Percentiles rank a stretch among this genome's conserved stretches.
phyloP scores from a whole-genome alignment of 2,888 invertebrate species.

The Psylliodes chrysocephalus region DNA sequence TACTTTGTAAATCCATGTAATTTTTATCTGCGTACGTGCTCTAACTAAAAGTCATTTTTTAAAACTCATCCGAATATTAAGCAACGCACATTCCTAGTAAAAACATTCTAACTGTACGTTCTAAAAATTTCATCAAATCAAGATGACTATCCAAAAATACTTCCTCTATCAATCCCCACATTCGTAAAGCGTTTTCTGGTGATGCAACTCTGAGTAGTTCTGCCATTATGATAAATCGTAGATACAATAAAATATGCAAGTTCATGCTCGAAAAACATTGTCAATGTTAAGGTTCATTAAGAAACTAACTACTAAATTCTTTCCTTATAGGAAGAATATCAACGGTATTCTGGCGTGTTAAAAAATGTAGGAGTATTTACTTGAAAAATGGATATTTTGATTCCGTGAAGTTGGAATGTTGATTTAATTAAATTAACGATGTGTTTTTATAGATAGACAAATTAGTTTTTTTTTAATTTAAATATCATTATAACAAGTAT shows the following conservation, averaged over 20 bases:
- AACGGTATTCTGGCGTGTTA: slow-evolving; percentile 15
- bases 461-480: background rate
- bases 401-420: background rate
- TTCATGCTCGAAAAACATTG: slow-evolving; percentile 33
- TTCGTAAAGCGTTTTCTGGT: slow-evolving; percentile 19
- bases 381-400: background rate
- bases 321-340: slow-evolving; percentile 18
- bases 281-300: slow-evolving; percentile 35
- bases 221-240: slow-evolving; percentile 26
- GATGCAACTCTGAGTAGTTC: slow-evolving; percentile 29
- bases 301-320: slow-evolving; percentile 6
- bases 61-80: slow-evolving; percentile 21
- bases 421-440: slow-evolving; percentile 2
- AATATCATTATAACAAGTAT: too few species aligned
- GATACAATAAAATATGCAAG: slow-evolving; percentile 34
- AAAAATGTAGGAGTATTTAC: slow-evolving; percentile 6
- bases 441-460: background rate
- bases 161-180: slow-evolving; percentile 26
- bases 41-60: background rate
- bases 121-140: slow-evolving; percentile 32
- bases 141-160: slow-evolving; percentile 37
- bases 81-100: slow-evolving; percentile 25
- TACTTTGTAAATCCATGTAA: too few species aligned
- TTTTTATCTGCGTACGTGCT: too few species aligned
- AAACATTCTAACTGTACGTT: slow-evolving; percentile 34